phyloP scores from a whole-genome alignment of 2,113 vertebrate genomes.

The Bostrychus sinensis region DNA sequence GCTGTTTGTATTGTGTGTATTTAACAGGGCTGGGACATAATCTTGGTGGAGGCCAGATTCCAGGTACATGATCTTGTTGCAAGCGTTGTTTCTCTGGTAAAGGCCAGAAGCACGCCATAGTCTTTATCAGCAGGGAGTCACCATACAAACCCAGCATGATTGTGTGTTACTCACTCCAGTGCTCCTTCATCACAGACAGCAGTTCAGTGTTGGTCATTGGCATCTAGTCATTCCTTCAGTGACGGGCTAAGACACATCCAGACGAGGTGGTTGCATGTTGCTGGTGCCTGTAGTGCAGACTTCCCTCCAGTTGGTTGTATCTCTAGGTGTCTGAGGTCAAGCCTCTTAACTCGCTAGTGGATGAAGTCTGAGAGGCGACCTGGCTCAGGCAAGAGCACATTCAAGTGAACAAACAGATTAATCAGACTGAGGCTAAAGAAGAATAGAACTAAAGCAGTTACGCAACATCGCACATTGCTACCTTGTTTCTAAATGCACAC shows the following conservation, averaged over 20 bases:
- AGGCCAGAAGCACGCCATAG: constrained; percentile 58
- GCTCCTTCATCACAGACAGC: constrained; percentile 42
- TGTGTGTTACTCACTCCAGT: constrained; percentile 56
- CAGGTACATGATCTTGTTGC: constrained; percentile 31
- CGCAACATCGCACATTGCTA: not conserved
- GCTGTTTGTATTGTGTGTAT: constrained; percentile 57
- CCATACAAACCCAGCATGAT: constrained; percentile 49
- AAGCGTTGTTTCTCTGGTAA: constrained; percentile 24
- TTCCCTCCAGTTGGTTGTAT: constrained; percentile 56
- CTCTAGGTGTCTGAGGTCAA: constrained; percentile 57
- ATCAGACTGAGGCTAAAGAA: constrained; percentile 25
- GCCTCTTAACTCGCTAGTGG: constrained; percentile 63
- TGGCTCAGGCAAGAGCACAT: constrained; percentile 3
- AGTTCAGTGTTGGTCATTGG: constrained; percentile 36
- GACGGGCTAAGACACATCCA: constrained; percentile 55
- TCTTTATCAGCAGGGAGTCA: constrained; percentile 47
- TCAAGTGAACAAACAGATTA: constrained; percentile 54
- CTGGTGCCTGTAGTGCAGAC: constrained; percentile 19
- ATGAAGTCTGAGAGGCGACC: constrained; percentile 54
- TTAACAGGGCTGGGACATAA: constrained; percentile 57
- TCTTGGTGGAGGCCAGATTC: constrained; percentile 39
- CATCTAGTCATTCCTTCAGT: constrained; percentile 46
- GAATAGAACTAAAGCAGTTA: constrained; percentile 9
- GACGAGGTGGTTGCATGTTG: constrained; percentile 20
- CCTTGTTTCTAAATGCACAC: not conserved